These are phyloP conservation scores for Menidia menidia DNA, from an alignment of 2,797 vertebrate genomes.

Conservation along the genomic window DNA sequence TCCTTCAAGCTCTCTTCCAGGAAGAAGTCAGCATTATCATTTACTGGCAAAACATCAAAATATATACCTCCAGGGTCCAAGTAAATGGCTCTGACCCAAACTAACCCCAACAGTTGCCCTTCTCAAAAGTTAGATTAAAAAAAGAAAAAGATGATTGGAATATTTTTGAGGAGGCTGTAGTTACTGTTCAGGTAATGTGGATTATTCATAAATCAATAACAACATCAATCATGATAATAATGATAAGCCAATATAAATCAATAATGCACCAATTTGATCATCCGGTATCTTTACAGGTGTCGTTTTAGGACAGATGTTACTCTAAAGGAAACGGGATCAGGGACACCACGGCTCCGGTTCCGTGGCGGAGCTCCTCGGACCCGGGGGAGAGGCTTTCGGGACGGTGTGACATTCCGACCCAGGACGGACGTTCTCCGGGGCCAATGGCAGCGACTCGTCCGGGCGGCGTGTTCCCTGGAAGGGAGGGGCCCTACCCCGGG, in stretches of 20 bases:
- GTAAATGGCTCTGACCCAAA: too few relatives aligned
- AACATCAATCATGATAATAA: too few relatives aligned
- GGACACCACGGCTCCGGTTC: background rate
- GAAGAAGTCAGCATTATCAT: too few relatives aligned
- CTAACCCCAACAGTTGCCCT: background rate
- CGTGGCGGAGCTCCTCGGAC: background rate
- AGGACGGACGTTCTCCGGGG: conserved; percentile 46
- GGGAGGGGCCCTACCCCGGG: conserved; percentile 35
- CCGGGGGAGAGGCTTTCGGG: background rate
- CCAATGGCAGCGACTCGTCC: conserved; percentile 49
- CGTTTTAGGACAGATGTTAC: too few relatives aligned
- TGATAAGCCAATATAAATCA: too few relatives aligned
- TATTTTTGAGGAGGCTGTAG: background rate
- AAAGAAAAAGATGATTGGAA: background rate
- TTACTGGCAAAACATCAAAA: too few relatives aligned
- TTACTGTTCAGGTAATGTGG: background rate
- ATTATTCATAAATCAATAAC: background rate
- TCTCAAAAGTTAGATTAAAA: background rate
- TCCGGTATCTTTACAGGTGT: too few relatives aligned
- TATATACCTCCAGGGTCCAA: too few relatives aligned
- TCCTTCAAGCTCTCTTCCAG: too few relatives aligned
- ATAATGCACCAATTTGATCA: too few relatives aligned
- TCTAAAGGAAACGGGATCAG: background rate
- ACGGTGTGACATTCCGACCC: conserved; percentile 62
- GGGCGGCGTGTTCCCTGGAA: conserved; percentile 13